phyloP scores from a whole-genome alignment of 2,113 vertebrate genomes.

The Crocuta crocuta region DNA sequence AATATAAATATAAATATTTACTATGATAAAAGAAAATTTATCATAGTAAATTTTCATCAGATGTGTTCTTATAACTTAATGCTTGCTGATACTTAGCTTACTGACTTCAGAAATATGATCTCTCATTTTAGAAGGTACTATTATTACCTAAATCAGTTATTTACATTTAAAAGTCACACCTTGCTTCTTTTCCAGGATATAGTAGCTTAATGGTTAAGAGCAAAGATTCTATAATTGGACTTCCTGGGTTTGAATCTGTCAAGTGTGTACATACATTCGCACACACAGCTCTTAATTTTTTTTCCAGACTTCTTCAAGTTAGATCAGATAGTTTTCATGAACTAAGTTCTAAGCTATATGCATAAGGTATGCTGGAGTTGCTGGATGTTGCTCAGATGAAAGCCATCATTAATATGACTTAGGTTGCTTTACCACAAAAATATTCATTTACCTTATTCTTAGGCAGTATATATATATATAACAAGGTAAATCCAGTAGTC shows the following conservation, averaged over 20 bases:
- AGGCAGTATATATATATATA: background rate
- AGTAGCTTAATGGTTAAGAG: background rate
- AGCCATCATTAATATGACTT: background rate
- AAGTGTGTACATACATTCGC: background rate
- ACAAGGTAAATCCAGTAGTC: background rate
- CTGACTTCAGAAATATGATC: background rate
- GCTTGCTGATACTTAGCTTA: background rate
- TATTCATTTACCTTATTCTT: background rate
- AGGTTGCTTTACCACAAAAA: background rate
- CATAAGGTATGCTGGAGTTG: background rate
- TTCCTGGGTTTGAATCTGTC: background rate
- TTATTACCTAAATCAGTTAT: background rate
- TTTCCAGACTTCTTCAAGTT: background rate
- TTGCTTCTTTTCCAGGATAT: background rate
- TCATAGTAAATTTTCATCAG: background rate
- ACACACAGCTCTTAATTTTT: background rate
- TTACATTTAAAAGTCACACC: background rate
- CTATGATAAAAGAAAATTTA: background rate
- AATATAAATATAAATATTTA: too few species aligned
- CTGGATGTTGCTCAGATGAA: background rate
- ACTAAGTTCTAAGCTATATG: background rate
- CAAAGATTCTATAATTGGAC: background rate
- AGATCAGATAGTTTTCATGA: background rate
- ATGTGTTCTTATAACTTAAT: background rate
- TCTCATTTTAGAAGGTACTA: background rate